Evolutionary conservation across 2,113 vertebrate species (phyloP).

Genomic region (Platycercus adscitus): DNA sequence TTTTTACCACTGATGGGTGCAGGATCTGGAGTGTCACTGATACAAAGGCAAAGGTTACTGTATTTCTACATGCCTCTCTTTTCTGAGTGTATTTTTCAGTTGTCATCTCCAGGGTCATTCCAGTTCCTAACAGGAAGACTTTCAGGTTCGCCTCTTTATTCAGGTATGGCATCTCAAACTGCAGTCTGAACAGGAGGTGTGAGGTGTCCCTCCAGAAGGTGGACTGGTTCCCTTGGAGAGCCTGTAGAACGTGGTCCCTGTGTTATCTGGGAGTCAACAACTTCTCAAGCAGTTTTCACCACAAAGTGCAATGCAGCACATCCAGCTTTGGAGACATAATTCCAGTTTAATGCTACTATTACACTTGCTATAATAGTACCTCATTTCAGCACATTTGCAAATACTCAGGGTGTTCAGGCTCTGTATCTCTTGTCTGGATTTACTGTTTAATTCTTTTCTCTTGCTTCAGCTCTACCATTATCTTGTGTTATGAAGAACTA

Average conservation of each 20-base stretch:
- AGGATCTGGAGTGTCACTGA: not conserved
- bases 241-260: fast-evolving
- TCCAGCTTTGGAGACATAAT: not conserved
- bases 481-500: not conserved
- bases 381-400: not conserved
- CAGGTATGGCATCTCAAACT: not conserved
- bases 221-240: not conserved
- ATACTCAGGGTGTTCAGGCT: not conserved
- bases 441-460: not conserved
- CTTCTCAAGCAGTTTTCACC: not conserved
- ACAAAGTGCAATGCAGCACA: not conserved
- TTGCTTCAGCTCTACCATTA: not conserved
- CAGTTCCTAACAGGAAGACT: not conserved
- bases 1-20: not conserved
- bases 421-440: not conserved
- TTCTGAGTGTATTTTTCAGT: not conserved
- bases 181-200: no score
- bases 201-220: not conserved
- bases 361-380: not conserved
- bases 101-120: not conserved
- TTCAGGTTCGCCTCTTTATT: not conserved
- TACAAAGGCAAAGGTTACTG: not conserved
- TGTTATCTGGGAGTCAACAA: not conserved
- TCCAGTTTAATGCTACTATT: not conserved
- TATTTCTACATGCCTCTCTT: not conserved